Base-by-base conservation (phyloP, 1,140 invertebrate species). In the Anoplophora glabripennis region DNA sequence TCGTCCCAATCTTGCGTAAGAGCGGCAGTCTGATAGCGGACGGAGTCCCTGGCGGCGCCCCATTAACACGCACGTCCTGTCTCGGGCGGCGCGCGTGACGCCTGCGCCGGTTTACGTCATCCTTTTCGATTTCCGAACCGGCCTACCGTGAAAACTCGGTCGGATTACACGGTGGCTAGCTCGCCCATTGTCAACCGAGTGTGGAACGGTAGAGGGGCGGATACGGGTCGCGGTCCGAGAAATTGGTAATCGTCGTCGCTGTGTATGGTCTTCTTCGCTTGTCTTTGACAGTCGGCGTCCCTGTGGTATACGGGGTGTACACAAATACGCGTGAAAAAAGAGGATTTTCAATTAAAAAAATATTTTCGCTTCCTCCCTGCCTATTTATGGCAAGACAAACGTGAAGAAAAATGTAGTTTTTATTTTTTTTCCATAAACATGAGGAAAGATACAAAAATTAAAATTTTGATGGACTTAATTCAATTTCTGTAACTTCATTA, bases 131-230 rank as follows among this genome's bases (percentile, higher is more conserved):
- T 65, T 65, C 64, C 38, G 61, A 55, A 44, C 44, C 53, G 49
- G 48, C 56, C 35, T 65, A 57, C 37, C 64, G 52, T 65, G 57
- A 65, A 65, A 65, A 56, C 57, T 63, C 64, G 64, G 64, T 53
- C 64, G 60, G 47, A 61, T 64, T 60, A 57, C 44, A 51, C 51
- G 61, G 37, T 48, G 58, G 18, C 44, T 63, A 12, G 21, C 33
- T 54, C 10, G 14, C 10, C 61, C 51, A 59, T 59, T 59, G 57
- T 59, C 56, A 54, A 47, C 41, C 41, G 41, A 57, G 55, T 53
- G 51, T 53, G 18, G 14, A 42, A 48, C 10, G 21, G 28, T 49
- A 34, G 35, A 40, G 11, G 14, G 14, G 38, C 38, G 38, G 11
- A 15, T 40, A 40, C 38, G 11, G 14, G 2, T 40, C 14, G 38